Evolutionary conservation across 2,113 vertebrate genomes (phyloP).

Genomic region (Chaenogobius annularis): DNA sequence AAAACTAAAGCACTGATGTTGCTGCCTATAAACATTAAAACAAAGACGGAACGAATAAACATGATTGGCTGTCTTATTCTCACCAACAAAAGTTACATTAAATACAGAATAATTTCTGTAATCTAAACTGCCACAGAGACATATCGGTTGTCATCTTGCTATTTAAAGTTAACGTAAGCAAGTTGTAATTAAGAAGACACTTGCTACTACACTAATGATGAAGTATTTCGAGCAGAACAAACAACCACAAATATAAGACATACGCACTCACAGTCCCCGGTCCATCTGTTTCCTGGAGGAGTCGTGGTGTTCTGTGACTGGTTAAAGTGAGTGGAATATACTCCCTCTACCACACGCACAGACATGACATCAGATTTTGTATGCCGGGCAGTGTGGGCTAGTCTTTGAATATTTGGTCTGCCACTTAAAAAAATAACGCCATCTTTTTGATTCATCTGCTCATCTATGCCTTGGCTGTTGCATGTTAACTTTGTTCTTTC

Average conservation of each 20-base stretch:
- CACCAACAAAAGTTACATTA: no score
- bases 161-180: constrained; percentile 44
- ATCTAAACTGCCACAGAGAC: neutral
- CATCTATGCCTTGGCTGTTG: constrained; percentile 20
- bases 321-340: constrained; percentile 37
- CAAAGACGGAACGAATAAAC: no score
- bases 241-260: constrained; percentile 48
- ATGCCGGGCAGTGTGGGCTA: constrained; percentile 54
- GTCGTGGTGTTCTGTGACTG: constrained; percentile 34
- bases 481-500: constrained; percentile 23
- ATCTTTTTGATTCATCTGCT: constrained; percentile 48
- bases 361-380: constrained; percentile 70
- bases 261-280: constrained; percentile 38
- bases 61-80: no score
- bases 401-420: constrained; percentile 42
- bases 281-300: constrained; percentile 66
- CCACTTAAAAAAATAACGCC: constrained; percentile 38
- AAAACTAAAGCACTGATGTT: no score
- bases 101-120: neutral
- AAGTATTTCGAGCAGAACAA: constrained; percentile 63
- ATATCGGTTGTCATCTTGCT: constrained; percentile 25
- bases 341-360: constrained; percentile 49
- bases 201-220: constrained; percentile 58
- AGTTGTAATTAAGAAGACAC: constrained; percentile 61
- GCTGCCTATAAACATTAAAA: no score